Evolutionary conservation across 2,888 invertebrate species (phyloP).

Genomic region (Stenurella melanura): DNA sequence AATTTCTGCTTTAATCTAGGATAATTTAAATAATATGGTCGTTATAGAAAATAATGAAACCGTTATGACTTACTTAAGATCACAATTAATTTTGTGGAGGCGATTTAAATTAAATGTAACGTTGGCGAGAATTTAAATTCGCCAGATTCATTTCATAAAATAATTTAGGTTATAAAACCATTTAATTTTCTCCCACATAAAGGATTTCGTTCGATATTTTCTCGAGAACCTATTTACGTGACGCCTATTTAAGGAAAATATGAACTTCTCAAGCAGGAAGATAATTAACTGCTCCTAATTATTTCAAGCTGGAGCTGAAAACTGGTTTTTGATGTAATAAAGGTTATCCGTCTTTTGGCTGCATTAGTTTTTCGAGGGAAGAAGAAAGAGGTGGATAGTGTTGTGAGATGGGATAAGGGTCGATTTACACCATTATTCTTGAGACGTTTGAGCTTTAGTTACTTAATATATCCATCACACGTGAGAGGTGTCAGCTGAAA

Average conservation of each 20-base stretch:
- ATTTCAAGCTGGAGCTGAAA: constrained; percentile 19
- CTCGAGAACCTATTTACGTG: background rate
- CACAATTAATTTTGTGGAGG: constrained; percentile 6
- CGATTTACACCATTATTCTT: constrained; percentile 34
- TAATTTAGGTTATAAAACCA: constrained; percentile 10
- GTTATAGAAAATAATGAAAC: constrained; percentile 8
- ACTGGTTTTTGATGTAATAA: constrained; percentile 14
- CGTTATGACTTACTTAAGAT: background rate
- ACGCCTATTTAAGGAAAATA: constrained; percentile 16
- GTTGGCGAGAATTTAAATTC: background rate
- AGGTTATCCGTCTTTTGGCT: constrained; percentile 28
- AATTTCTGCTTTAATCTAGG: background rate
- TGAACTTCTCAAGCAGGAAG: constrained; percentile 23
- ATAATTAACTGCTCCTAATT: constrained; percentile 31
- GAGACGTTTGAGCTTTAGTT: constrained; percentile 13
- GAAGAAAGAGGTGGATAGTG: constrained; percentile 15
- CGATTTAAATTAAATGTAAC: constrained; percentile 28
- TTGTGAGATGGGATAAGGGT: constrained; percentile 5
- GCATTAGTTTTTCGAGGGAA: constrained; percentile 20
- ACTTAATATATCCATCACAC: constrained; percentile 21
- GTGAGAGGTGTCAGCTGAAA: constrained; percentile 16
- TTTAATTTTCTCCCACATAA: constrained; percentile 10
- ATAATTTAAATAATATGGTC: constrained; percentile 12
- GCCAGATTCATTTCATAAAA: constrained; percentile 2
- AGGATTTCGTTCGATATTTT: background rate